A percentile compares a stretch with the other conserved stretches of the same genome.
These are phyloP conservation scores for Thereva unica DNA, from an alignment of 2,888 invertebrate genomes.

Conservation along the genomic window DNA sequence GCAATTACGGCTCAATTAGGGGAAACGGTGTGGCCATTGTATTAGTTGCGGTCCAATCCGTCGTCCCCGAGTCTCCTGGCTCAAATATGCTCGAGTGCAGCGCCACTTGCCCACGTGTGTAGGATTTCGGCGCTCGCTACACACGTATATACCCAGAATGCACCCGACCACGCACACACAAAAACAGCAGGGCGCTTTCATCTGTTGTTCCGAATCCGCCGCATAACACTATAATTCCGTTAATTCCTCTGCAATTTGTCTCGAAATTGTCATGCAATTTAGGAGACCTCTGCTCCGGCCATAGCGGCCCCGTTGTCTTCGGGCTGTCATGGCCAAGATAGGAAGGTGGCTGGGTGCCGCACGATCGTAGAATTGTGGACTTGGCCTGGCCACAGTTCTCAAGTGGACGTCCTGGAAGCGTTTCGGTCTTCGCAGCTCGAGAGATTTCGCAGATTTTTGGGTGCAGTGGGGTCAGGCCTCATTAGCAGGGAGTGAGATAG, in stretches of 20 bases:
- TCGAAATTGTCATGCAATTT: slow-evolving; percentile 40
- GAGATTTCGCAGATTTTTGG: background rate
- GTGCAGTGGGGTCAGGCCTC: background rate
- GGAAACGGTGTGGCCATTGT: slow-evolving; percentile 11
- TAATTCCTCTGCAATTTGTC: slow-evolving; percentile 38
- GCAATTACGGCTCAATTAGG: slow-evolving; percentile 34
- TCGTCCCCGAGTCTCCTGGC: too few species aligned
- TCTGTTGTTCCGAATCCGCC: slow-evolving; percentile 29
- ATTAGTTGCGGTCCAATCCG: background rate
- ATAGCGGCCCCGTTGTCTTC: slow-evolving; percentile 1
- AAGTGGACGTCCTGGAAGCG: slow-evolving; percentile 20
- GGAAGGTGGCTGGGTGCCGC: slow-evolving; percentile 13
- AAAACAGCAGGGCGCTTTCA: slow-evolving; percentile 12
- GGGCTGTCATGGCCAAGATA: slow-evolving; percentile 14
- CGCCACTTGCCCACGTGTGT: too few species aligned
- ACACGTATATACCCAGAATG: too few species aligned
- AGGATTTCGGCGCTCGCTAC: too few species aligned
- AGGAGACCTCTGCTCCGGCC: slow-evolving; percentile 14
- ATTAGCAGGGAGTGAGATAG: too few species aligned
- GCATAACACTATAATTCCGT: slow-evolving; percentile 34
- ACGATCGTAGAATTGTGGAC: slow-evolving; percentile 13
- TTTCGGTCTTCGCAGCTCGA: slow-evolving; percentile 4
- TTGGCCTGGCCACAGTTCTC: slow-evolving; percentile 22
- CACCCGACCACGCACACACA: background rate
- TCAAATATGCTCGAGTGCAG: too few species aligned